These are phyloP conservation scores for Benthosema pterotum DNA, from an alignment of 2,797 vertebrate genomes.

Conservation along the genomic window DNA sequence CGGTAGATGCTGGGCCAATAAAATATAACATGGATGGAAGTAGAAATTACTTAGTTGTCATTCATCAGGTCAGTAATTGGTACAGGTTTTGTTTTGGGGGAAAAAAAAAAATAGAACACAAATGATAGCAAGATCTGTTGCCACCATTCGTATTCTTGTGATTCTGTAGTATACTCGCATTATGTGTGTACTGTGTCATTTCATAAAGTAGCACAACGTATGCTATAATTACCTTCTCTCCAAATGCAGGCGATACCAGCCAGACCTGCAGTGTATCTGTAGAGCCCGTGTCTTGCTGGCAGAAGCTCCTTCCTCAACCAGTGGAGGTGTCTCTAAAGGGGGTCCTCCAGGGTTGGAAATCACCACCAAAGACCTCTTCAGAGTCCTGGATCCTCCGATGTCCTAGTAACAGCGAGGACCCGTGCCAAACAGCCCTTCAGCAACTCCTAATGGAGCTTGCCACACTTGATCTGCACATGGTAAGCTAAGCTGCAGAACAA, in stretches of 20 bases:
- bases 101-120: too few species aligned
- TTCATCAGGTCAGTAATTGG: too few species aligned
- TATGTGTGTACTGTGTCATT: not conserved
- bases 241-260: conserved; percentile 50
- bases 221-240: not conserved
- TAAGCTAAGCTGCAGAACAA: conserved; percentile 75
- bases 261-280: conserved; percentile 79
- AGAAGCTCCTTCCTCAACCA: conserved; percentile 72
- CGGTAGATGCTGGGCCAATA: too few species aligned
- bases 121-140: too few species aligned
- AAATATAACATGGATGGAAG: too few species aligned
- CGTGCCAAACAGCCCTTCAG: conserved; percentile 64
- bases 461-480: conserved; percentile 79
- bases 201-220: not conserved
- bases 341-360: conserved; percentile 75
- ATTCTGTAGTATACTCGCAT: too few species aligned
- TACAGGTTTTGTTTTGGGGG: too few species aligned
- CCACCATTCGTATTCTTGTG: too few species aligned
- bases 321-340: conserved; percentile 82
- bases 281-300: conserved; percentile 83
- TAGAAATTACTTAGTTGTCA: too few species aligned
- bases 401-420: conserved; percentile 32
- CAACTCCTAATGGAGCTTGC: conserved; percentile 76
- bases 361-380: conserved; percentile 55
- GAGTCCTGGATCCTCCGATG: conserved; percentile 87